Conservation (phyloP, 2,113 vertebrate species). For the Azemiops feae region DNA sequence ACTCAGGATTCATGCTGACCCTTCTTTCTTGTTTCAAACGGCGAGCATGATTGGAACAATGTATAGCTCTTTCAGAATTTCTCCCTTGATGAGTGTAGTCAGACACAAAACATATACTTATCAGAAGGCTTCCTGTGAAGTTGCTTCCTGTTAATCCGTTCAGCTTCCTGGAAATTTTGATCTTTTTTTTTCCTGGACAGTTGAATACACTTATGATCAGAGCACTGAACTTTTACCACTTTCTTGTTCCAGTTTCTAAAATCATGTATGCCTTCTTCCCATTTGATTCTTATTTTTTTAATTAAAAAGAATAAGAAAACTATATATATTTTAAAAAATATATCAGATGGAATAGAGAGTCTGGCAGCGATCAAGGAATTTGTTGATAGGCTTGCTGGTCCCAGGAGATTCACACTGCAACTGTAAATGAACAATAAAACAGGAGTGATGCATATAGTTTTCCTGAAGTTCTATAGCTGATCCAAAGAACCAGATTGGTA, state of each 20-base stretch:
- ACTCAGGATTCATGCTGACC: not conserved
- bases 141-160: not conserved
- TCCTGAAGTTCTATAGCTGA: not conserved
- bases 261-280: too few species aligned
- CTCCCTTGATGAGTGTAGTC: not conserved
- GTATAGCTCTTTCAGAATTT: not conserved
- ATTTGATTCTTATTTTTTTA: too few species aligned
- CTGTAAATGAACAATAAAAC: not conserved
- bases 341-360: not conserved
- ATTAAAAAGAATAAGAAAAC: too few species aligned
- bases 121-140: not conserved
- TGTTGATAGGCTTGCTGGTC: not conserved
- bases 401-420: not conserved
- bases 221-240: too few species aligned
- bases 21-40: not conserved
- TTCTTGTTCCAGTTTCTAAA: too few species aligned
- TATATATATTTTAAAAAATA: not conserved
- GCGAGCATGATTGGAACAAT: not conserved
- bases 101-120: not conserved
- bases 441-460: not conserved
- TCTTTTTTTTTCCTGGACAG: too few species aligned
- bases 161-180: not conserved
- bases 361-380: not conserved
- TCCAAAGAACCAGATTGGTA: not conserved
- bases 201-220: too few species aligned